Evolutionary conservation across 2,888 invertebrate genomes (phyloP), one percentile per base, ranked within the genome.

Genomic region (Pelosia muscerda): DNA sequence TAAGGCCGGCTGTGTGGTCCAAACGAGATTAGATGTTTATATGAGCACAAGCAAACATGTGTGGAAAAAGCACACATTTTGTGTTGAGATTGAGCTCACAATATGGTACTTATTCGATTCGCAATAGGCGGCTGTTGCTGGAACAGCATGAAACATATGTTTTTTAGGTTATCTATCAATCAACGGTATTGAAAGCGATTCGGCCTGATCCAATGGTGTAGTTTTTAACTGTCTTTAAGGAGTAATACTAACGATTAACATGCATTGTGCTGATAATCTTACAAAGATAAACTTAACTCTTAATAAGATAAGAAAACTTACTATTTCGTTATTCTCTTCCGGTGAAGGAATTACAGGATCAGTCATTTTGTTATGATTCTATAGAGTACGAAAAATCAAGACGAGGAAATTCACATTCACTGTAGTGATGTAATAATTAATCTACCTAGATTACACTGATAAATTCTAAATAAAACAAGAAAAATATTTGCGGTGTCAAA

Each of bases 241-340:
- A 38, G 15, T 4, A 42, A 6, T 5, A 42, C 15, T 19, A 19
- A 42, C 6, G 13, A 34, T 10, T 10, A 1, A 13, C 13, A 1
- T 42, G 42, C 19, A 6, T 42, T 19, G 19, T 19, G 6, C 19
- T 6, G 10, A 26, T 13, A 31, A 19, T 13, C n/a, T n/a, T n/a
- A n/a, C n/a, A n/a, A n/a, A n/a, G n/a, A n/a, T n/a, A n/a, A n/a
- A n/a, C n/a, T n/a, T n/a, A n/a, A n/a, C n/a, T n/a, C n/a, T n/a
- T n/a, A n/a, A n/a, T n/a, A n/a, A n/a, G n/a, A n/a, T n/a, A n/a
- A n/a, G n/a, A n/a, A n/a, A n/a, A 88, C 92, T 88, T 82, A 92
- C 92, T 72, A 92, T 92, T 79, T 92, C 92, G 57, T 81, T 78
- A 66, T 82, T 89, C 68, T 92, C 92, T 65, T 88, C 88, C 0